Conservation (phyloP, 2,888 invertebrate species). For the Conus canariensis region DNA sequence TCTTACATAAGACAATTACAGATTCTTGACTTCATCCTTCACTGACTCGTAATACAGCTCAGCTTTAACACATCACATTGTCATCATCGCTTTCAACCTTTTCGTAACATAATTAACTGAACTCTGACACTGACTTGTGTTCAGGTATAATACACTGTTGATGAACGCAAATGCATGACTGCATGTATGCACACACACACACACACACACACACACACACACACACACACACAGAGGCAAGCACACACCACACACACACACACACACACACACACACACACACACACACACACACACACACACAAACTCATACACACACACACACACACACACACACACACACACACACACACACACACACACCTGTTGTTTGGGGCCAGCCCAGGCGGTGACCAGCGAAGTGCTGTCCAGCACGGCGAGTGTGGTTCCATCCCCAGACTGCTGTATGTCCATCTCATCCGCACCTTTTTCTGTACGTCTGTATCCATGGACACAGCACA, state of each 20-base stretch:
- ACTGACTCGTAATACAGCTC: too few relatives aligned
- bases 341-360: not conserved
- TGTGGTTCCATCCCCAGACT: not conserved
- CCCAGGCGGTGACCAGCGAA: not conserved
- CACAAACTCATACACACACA: not conserved
- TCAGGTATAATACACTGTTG: too few relatives aligned
- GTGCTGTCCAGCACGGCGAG: slow-evolving; percentile 47
- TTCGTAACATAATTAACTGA: too few relatives aligned
- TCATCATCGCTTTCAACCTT: too few relatives aligned
- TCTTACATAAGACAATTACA: too few relatives aligned
- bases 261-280: too few relatives aligned
- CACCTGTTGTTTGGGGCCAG: not conserved
- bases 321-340: not conserved
- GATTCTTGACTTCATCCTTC: too few relatives aligned
- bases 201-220: not conserved
- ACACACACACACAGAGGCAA: too few relatives aligned
- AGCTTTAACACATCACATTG: too few relatives aligned
- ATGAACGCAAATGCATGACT: not conserved
- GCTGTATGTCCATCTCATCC: not conserved
- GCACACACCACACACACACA: too few relatives aligned
- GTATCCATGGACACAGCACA: not conserved
- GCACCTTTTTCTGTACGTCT: not conserved
- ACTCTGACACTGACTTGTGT: too few relatives aligned
- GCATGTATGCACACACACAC: not conserved
- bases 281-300: too few relatives aligned